These are phyloP conservation scores for Aplodontia rufa DNA, from an alignment of 2,113 vertebrate species.

Conservation along the genomic window DNA sequence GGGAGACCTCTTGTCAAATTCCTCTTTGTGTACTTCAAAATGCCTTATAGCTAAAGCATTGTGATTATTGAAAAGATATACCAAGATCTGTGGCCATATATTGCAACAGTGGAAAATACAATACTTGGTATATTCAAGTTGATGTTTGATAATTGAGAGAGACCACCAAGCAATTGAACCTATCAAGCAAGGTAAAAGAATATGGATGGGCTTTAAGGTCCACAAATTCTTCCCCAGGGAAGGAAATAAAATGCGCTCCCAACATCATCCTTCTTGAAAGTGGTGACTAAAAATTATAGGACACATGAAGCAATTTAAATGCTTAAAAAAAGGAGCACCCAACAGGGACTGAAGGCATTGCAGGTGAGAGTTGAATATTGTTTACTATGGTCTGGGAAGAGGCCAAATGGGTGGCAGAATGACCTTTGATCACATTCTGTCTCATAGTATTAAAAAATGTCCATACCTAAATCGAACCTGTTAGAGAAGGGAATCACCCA, in stretches of 20 bases:
- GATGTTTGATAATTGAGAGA: not conserved
- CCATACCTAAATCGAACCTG: not conserved
- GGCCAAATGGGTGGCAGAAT: not conserved
- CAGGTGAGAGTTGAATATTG: not conserved
- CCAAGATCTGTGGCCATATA: not conserved
- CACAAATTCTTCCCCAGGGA: not conserved
- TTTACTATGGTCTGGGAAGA: not conserved
- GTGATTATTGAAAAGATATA: not conserved
- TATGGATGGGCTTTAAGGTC: not conserved
- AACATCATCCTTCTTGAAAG: not conserved
- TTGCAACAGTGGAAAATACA: not conserved
- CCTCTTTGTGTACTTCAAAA: not conserved
- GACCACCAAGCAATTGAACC: not conserved
- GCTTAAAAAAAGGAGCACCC: not conserved
- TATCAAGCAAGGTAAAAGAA: not conserved
- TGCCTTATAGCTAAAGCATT: not conserved
- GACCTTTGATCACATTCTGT: not conserved
- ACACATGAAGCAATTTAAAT: not conserved
- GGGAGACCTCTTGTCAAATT: not conserved
- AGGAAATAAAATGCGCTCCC: not conserved
- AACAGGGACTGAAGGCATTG: not conserved
- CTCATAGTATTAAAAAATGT: not conserved
- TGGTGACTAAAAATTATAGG: not conserved
- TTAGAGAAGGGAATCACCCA: not conserved
- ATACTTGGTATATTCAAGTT: not conserved